Conservation (phyloP, 2,797 vertebrate species). For the Natrix natrix region DNA sequence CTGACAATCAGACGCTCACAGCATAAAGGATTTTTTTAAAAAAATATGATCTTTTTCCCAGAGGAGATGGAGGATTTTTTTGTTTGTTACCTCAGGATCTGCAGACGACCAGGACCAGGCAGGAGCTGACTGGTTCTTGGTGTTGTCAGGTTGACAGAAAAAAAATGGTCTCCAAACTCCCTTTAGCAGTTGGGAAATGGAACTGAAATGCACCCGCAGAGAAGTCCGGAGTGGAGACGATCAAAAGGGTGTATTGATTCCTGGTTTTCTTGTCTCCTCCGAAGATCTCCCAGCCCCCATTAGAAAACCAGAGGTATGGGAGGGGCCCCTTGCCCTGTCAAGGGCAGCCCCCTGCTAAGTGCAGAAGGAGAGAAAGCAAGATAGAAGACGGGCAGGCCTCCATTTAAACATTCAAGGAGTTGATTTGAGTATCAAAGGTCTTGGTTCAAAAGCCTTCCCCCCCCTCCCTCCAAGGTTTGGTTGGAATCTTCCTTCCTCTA, state of each 20-base stretch:
- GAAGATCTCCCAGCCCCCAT: background rate
- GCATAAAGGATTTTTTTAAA: background rate
- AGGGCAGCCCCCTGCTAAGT: background rate
- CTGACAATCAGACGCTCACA: background rate
- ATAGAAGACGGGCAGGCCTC: background rate
- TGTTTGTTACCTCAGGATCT: too few relatives aligned
- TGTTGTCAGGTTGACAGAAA: background rate
- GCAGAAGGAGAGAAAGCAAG: background rate
- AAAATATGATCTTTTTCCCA: background rate
- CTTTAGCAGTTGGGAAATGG: background rate
- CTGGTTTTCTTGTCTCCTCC: background rate
- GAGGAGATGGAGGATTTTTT: background rate
- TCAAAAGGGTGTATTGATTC: background rate
- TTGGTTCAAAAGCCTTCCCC: background rate
- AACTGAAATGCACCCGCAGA: background rate
- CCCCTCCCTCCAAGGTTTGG: background rate
- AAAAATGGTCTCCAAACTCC: background rate
- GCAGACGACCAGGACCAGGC: background rate
- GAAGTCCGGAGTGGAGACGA: background rate
- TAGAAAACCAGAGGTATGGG: background rate
- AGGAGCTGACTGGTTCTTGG: background rate
- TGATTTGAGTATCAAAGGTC: background rate
- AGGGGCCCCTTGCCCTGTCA: background rate
- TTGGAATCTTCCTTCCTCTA: background rate
- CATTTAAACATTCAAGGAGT: background rate